These are phyloP conservation scores for Etheostoma spectabile DNA, from an alignment of 2,113 vertebrate species.

Conservation along the genomic window DNA sequence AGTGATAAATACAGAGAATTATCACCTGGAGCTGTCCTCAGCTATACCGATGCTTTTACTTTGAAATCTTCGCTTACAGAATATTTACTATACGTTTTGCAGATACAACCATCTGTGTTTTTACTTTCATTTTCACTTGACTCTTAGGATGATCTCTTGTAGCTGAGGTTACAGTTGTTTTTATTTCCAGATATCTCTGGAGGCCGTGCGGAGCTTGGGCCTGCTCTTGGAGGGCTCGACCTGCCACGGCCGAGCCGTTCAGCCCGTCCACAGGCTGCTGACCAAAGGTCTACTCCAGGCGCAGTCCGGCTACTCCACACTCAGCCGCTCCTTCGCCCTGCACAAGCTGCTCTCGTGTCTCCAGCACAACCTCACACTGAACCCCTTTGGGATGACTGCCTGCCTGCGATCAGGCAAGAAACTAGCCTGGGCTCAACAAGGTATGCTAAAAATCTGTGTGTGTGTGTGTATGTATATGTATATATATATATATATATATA, in stretches of 20 bases:
- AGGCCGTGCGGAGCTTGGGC: conserved; percentile 87
- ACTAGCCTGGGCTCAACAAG: conserved; percentile 94
- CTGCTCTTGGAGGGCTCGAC: conserved; percentile 91
- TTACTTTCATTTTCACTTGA: neutral
- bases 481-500: too few species aligned
- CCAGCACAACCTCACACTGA: conserved; percentile 83
- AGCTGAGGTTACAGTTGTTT: neutral
- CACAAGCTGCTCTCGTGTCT: conserved; percentile 89
- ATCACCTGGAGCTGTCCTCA: neutral
- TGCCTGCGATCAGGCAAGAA: conserved; percentile 93
- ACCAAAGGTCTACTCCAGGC: conserved; percentile 84
- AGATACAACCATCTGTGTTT: neutral
- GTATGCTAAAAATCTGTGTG: too few species aligned
- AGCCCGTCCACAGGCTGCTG: conserved; percentile 88
- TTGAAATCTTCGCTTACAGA: neutral
- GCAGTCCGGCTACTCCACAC: conserved; percentile 86
- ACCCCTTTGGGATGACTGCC: conserved; percentile 90
- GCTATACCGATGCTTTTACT: too few species aligned
- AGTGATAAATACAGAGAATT: neutral
- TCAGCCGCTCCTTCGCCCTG: conserved; percentile 86
- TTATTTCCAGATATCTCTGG: conserved; percentile 80
- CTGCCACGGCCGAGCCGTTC: conserved; percentile 73
- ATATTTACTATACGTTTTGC: neutral
- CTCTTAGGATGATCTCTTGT: neutral
- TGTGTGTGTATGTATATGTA: too few species aligned